These are phyloP conservation scores for Pongo abelii DNA, from an alignment of 2,113 vertebrate species.

Conservation along the genomic window DNA sequence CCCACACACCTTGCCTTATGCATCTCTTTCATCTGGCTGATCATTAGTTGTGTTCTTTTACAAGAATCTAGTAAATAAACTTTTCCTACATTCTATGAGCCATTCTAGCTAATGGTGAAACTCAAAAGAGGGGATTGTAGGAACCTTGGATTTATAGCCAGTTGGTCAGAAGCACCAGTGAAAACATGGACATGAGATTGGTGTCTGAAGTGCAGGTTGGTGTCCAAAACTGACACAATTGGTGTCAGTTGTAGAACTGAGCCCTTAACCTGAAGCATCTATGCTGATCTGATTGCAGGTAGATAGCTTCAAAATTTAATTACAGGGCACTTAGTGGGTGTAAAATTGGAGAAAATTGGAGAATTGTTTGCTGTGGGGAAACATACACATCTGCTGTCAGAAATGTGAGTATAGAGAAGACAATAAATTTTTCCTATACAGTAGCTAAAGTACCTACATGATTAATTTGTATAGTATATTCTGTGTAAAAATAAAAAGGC, in stretches of 20 bases:
- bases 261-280: not conserved
- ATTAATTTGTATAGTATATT: conserved; percentile 19
- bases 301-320: not conserved
- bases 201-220: not conserved
- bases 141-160: not conserved
- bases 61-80: not conserved
- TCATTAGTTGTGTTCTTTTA: not conserved
- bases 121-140: not conserved
- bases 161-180: not conserved
- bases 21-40: not conserved
- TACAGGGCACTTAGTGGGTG: not conserved
- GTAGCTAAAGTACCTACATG: not conserved
- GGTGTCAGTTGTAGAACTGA: not conserved
- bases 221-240: not conserved
- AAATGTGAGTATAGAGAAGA: not conserved
- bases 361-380: not conserved
- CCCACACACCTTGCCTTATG: not conserved
- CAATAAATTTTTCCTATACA: not conserved
- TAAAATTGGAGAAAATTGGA: not conserved
- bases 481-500: not conserved
- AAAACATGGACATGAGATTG: not conserved
- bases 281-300: not conserved
- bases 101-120: not conserved
- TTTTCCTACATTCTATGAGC: not conserved
- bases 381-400: not conserved